Conservation (phyloP, 1,140 invertebrate genomes). For the Rhagoletis zephyria region DNA sequence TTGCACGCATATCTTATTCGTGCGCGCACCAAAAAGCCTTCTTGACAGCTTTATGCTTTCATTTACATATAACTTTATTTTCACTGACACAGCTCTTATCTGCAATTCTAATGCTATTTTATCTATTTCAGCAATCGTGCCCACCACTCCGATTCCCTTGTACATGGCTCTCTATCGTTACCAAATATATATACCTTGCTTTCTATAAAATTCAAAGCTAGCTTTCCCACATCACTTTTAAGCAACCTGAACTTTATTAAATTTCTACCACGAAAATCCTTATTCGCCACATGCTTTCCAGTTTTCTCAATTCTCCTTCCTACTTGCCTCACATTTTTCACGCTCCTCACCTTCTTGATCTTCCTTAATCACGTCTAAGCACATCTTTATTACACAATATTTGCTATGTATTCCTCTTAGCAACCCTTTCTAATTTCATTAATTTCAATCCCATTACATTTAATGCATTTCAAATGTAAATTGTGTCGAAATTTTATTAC, state of each 20-base stretch:
- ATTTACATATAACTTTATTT: neutral
- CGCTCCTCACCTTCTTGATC: neutral
- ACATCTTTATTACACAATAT: neutral
- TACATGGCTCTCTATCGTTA: too few relatives aligned
- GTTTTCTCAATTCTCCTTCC: neutral
- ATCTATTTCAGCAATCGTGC: neutral
- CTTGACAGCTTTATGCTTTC: constrained; percentile 31
- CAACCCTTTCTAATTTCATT: neutral
- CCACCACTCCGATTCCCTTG: neutral
- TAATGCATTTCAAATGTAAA: neutral
- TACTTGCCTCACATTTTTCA: neutral
- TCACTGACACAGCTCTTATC: neutral
- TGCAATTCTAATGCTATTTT: neutral
- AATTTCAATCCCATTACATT: constrained; percentile 34
- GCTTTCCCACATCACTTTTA: neutral
- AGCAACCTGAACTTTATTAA: too few relatives aligned
- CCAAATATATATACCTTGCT: too few relatives aligned
- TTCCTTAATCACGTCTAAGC: neutral
- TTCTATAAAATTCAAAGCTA: neutral
- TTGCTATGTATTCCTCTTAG: neutral
- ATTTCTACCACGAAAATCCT: too few relatives aligned
- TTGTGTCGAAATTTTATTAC: neutral
- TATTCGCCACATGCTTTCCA: too few relatives aligned
- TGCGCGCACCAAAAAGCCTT: neutral
- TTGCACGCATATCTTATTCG: neutral